Conservation (phyloP, 2,113 vertebrate genomes). For the Camarhynchus parvulus region DNA sequence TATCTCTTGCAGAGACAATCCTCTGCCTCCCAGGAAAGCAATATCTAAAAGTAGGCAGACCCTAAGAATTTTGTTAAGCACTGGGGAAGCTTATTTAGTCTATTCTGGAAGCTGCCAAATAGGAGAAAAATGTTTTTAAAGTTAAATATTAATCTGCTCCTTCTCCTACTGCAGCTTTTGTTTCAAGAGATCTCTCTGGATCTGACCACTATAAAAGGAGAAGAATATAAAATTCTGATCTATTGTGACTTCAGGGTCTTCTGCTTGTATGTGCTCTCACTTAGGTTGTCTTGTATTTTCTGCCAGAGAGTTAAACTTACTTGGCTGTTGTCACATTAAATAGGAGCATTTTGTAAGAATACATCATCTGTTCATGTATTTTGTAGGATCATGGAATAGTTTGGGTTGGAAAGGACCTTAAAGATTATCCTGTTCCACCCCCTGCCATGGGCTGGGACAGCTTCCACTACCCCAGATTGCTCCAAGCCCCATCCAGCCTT, state of each 20-base stretch:
- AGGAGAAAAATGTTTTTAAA: background rate
- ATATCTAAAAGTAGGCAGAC: background rate
- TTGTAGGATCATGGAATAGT: background rate
- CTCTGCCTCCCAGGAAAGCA: background rate
- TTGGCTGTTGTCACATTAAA: background rate
- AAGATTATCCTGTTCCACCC: background rate
- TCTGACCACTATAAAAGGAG: background rate
- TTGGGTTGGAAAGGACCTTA: background rate
- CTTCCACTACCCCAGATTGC: fast-evolving
- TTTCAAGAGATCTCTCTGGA: background rate
- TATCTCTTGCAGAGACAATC: background rate
- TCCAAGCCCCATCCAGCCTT: fast-evolving
- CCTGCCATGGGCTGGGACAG: background rate
- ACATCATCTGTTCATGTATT: background rate
- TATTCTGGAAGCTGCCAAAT: background rate
- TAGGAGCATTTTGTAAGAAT: background rate
- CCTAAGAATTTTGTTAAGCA: background rate
- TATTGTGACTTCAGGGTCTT: background rate
- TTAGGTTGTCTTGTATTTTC: background rate
- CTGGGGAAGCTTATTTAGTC: background rate
- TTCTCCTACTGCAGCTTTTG: background rate
- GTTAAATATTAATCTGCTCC: background rate
- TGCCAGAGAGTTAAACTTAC: background rate
- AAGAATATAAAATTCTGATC: background rate
- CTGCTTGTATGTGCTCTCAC: background rate